Percentiles rank a stretch among this genome's conserved stretches.
phyloP scores from a whole-genome alignment of 1,140 invertebrate genomes.

The Pomacea maculata region DNA sequence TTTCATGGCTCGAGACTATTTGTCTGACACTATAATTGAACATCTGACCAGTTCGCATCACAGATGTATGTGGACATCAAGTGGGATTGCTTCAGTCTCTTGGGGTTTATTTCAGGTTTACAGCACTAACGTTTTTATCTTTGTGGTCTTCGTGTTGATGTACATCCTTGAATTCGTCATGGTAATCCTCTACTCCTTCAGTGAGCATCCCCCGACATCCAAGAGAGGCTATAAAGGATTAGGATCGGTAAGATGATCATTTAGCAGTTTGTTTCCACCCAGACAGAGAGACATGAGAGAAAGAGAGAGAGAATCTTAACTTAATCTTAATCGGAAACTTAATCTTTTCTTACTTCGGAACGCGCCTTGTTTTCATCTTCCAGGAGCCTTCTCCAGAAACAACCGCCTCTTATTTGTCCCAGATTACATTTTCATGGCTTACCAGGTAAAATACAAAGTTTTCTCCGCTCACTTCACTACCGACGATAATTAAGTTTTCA shows the following conservation, averaged over 20 bases:
- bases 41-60: too few relatives aligned
- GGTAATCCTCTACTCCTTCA: slow-evolving; percentile 17
- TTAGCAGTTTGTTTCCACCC: too few relatives aligned
- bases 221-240: neutral
- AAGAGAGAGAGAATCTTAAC: neutral
- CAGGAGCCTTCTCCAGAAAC: slow-evolving; percentile 88
- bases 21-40: too few relatives aligned
- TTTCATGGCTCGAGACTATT: too few relatives aligned
- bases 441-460: slow-evolving; percentile 67
- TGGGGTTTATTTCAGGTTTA: slow-evolving; percentile 12
- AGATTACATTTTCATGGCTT: slow-evolving; percentile 91
- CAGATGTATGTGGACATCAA: too few relatives aligned
- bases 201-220: slow-evolving; percentile 11
- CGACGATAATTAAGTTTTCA: too few relatives aligned
- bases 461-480: too few relatives aligned
- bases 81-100: too few relatives aligned
- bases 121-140: slow-evolving; percentile 5
- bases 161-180: neutral
- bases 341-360: neutral
- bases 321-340: too few relatives aligned
- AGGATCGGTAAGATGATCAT: neutral
- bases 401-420: slow-evolving; percentile 84
- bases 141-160: slow-evolving; percentile 19
- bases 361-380: slow-evolving; percentile 40
- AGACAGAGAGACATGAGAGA: too few relatives aligned